Evolutionary conservation across 2,113 vertebrate species (phyloP), one percentile per base, ranked within the genome.

Genomic region (Hippocampus zosterae): DNA sequence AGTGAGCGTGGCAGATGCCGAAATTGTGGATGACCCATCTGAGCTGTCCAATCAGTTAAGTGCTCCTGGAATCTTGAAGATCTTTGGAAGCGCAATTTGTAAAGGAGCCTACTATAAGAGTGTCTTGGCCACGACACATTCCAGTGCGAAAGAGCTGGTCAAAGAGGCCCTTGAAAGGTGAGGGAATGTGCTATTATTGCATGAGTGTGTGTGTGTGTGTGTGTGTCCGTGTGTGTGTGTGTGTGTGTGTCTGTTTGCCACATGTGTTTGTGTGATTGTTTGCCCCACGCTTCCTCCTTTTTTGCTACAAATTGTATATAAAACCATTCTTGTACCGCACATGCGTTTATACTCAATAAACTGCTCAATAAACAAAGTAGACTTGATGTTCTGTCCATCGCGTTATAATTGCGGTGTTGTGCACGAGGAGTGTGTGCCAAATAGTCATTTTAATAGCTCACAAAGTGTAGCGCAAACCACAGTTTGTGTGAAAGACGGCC

Each of bases 101-200:
- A 79, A 89, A 69, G 93, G 92, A 11, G 91, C 92, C 42, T 91
- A 93, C 82, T 93, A 94, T 41, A 93, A 93, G 72, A 93, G 92
- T 5, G 91, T 93, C 33, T 78, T 93, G 67, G 93, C 93, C 67
- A 92, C 91, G 60, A 92, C 84, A 1, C 91, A 90, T 65, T 93
- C 92, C 57, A 91, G 91, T 8, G 92, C 92, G 21, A 92, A 85
- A 76, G 93, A 94, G 67, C 87, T 94, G 1, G 91, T 94, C 63
- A 93, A 92, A 85, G 93, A 94, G 84, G 93, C 93, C 53, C 89
- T 94, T 0, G 91, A 93, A 73, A 90, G 93, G 93, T 93, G 68
- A 85, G 89, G 33, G 64, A 67, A 48, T 29, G 19, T 77, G 60
- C 61, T 27, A 61, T 73, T 56, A 70, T 57, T 41, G 7, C 21